Base-by-base conservation (phyloP, 2,888 invertebrate species). In the Lasiommata megera region DNA sequence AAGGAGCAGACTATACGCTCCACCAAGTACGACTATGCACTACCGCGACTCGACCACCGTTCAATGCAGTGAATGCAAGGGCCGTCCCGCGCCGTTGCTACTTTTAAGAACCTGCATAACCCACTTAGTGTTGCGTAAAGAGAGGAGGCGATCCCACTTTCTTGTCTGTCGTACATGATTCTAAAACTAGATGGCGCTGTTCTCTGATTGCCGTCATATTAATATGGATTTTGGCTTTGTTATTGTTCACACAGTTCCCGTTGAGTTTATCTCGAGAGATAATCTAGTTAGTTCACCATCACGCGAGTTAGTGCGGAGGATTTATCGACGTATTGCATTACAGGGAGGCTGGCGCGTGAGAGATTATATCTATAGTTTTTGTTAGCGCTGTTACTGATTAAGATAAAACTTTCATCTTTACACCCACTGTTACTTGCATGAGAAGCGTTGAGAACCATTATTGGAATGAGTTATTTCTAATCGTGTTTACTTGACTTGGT, bases 151-250 rank as follows among this genome's bases (percentile, higher is more conserved):
- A n/a, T n/a, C n/a, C n/a, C n/a, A n/a, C n/a, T n/a, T n/a, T n/a
- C n/a, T n/a, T n/a, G n/a, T n/a, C n/a, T n/a, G n/a, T n/a, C n/a
- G n/a, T n/a, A n/a, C n/a, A n/a, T n/a, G n/a, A n/a, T n/a, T n/a
- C n/a, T n/a, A n/a, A n/a, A n/a, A n/a, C n/a, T n/a, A n/a, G n/a
- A n/a, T n/a, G n/a, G n/a, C n/a, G n/a, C n/a, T n/a, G n/a, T n/a
- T n/a, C n/a, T n/a, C n/a, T n/a, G n/a, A n/a, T n/a, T 51, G 56
- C 59, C 55, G 63, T 58, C 66, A 60, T 60, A 65, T 66, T 59
- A 62, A 63, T 54, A 59, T n/a, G n/a, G n/a, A 56, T 62, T 9
- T 57, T 61, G 52, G 64, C 68, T 48, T 37, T 48, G 48, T 36
- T 23, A 37, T 23, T 38, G 50, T 50, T 50, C 12, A 50, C 50